phyloP scores from a whole-genome alignment of 2,113 vertebrate genomes.

The Macquaria australasica region DNA sequence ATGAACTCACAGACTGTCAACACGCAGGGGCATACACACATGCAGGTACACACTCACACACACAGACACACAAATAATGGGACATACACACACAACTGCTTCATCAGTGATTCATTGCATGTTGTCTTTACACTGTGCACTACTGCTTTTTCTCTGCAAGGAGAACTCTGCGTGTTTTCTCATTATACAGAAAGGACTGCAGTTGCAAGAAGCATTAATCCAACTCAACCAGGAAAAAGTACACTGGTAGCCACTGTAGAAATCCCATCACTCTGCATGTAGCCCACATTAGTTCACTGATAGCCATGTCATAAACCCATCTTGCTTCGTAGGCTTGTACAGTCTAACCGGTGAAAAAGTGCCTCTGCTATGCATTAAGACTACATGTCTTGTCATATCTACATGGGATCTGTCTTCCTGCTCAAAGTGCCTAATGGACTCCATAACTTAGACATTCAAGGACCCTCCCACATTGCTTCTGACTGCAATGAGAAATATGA shows the following conservation, averaged over 20 bases:
- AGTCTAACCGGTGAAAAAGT: background rate
- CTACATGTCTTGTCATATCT: background rate
- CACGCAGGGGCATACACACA: conserved; percentile 1
- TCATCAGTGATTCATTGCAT: conserved; percentile 4
- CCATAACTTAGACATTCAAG: background rate
- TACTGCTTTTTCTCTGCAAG: background rate
- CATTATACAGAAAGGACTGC: background rate
- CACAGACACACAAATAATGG: background rate
- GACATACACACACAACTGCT: background rate
- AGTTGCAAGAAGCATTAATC: background rate
- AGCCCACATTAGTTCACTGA: conserved; percentile 13
- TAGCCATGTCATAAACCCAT: background rate
- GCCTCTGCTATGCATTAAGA: conserved; percentile 12
- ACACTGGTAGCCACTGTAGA: background rate
- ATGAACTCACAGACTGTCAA: conserved; percentile 38
- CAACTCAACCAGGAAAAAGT: background rate
- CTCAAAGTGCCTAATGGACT: conserved; percentile 6
- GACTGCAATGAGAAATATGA: background rate
- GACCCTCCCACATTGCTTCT: background rate
- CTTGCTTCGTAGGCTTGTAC: background rate
- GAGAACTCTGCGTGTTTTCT: background rate
- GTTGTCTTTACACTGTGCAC: background rate
- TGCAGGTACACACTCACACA: background rate
- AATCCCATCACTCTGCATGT: background rate
- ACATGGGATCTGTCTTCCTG: background rate